Evolutionary conservation across 2,888 invertebrate species (phyloP), one percentile per base, ranked within the genome.

Genomic region (Galeruca laticollis): DNA sequence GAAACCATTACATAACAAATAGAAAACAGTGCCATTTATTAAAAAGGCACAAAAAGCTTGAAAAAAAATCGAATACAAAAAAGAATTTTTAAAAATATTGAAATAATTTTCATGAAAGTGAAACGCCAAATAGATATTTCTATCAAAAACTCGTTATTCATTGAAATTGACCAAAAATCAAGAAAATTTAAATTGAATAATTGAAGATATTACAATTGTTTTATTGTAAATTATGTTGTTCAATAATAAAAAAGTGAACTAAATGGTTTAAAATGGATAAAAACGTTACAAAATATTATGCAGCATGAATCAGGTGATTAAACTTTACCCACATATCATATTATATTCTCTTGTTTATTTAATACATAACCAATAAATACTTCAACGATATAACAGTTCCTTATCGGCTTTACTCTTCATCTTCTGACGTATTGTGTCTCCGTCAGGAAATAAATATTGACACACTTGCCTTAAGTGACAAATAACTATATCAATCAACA

Each of bases 361-460:
- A 47, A 47, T 15, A 47, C 2, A n/a, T 4, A n/a, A 40, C 40
- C 40, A 40, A 40, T n/a, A 40, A n/a, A n/a, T 40, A n/a, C n/a
- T 40, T 40, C 43, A 52, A 21, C 21, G 8, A 52, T 8, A 51
- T 51, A 52, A 52, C 11, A 52, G 20, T 21, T 13, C n/a, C 52
- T 52, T 52, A 52, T 52, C 26, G 52, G n/a, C 52, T 26, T 26
- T 52, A 26, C 26, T 26, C 20, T 2, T 8, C n/a, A 52, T 26
- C 52, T 26, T 52, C 13, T 52, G 52, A 52, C 52, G 26, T 10
- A 21, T 20, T 51, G 20, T 47, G 18, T 10, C 20, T 49, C 20
- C 49, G 11, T 26, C 21, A 26, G 52, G 26, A 52, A 26, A 52
- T 52, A 52, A 52, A 52, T 52, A 52, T 52, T 52, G 52, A 52